Percentiles rank a stretch among this genome's conserved stretches.
Evolutionary conservation across 1,140 invertebrate species (phyloP).

Genomic region (Adoxophyes honmai): DNA sequence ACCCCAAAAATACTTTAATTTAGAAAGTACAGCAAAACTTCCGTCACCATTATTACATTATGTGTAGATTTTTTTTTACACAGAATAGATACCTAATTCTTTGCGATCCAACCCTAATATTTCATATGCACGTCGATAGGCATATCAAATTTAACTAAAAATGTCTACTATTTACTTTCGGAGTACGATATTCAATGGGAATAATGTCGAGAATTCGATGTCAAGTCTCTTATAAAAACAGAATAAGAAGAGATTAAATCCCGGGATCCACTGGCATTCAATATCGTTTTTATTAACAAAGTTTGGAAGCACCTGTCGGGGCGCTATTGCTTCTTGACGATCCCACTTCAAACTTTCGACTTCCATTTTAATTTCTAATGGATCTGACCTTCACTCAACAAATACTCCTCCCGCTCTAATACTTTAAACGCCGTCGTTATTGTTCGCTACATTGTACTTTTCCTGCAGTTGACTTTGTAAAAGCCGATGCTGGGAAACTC

Average conservation of each 20-base stretch:
- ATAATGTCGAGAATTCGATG: neutral
- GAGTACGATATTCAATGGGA: neutral
- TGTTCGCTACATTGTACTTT: neutral
- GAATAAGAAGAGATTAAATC: conserved; percentile 20
- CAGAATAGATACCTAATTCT: neutral
- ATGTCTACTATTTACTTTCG: neutral
- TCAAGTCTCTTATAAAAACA: conserved; percentile 2
- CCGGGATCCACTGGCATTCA: conserved; percentile 20
- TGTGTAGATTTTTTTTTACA: neutral
- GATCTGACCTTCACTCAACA: conserved; percentile 10
- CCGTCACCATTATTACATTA: neutral
- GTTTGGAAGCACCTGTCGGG: conserved; percentile 28
- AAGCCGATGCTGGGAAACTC: neutral
- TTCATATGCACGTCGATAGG: neutral
- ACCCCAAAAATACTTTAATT: neutral
- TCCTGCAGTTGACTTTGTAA: neutral
- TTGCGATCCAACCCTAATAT: neutral
- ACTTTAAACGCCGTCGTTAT: neutral
- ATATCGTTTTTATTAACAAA: conserved; percentile 35
- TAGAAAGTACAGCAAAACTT: neutral
- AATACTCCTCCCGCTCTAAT: neutral
- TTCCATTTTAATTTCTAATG: conserved; percentile 29
- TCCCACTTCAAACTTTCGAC: conserved; percentile 21
- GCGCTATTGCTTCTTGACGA: conserved; percentile 21
- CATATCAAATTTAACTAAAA: neutral